Evolutionary conservation across 2,888 invertebrate genomes (phyloP).

Genomic region (Agrotis ipsilon): DNA sequence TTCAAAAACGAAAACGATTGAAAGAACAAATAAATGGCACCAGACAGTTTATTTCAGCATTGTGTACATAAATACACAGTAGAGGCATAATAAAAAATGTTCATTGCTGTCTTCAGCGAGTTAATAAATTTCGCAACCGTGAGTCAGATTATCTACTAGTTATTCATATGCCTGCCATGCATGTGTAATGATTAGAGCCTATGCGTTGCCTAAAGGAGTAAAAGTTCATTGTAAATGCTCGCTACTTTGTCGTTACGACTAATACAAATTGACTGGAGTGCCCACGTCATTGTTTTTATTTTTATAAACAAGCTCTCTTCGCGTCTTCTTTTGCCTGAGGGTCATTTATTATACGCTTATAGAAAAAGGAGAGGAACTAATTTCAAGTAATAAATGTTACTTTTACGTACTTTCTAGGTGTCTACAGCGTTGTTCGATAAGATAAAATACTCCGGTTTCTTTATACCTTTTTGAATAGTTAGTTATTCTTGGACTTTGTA

Average conservation of each 20-base stretch:
- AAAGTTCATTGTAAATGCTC: slow-evolving; percentile 71
- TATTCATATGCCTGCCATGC: slow-evolving; percentile 72
- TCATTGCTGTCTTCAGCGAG: slow-evolving; percentile 55
- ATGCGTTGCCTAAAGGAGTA: slow-evolving; percentile 69
- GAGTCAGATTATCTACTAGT: slow-evolving; percentile 65
- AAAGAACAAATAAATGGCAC: slow-evolving; percentile 45
- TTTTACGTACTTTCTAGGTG: slow-evolving; percentile 17
- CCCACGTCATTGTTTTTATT: slow-evolving; percentile 50
- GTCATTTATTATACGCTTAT: slow-evolving; percentile 40
- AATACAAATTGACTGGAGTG: slow-evolving; percentile 66
- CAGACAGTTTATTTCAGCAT: slow-evolving; percentile 56
- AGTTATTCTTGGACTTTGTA: slow-evolving; percentile 17
- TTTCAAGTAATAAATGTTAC: slow-evolving; percentile 32
- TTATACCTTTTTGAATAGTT: slow-evolving; percentile 12
- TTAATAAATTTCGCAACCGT: slow-evolving; percentile 63
- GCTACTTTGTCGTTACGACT: slow-evolving; percentile 64
- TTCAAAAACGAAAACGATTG: slow-evolving; percentile 43
- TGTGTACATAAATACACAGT: slow-evolving; percentile 54
- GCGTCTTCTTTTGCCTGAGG: slow-evolving; percentile 25
- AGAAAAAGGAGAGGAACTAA: slow-evolving; percentile 32
- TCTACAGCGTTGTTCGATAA: slow-evolving; percentile 25
- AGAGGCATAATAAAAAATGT: slow-evolving; percentile 52
- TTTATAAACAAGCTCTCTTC: slow-evolving; percentile 41
- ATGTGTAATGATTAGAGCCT: slow-evolving; percentile 71
- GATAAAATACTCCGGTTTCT: slow-evolving; percentile 28